Evolutionary conservation across 23 tunicate genomes (phyloP), one percentile per base, ranked within the genome.

Genomic region (Trididemnum miniatum): DNA sequence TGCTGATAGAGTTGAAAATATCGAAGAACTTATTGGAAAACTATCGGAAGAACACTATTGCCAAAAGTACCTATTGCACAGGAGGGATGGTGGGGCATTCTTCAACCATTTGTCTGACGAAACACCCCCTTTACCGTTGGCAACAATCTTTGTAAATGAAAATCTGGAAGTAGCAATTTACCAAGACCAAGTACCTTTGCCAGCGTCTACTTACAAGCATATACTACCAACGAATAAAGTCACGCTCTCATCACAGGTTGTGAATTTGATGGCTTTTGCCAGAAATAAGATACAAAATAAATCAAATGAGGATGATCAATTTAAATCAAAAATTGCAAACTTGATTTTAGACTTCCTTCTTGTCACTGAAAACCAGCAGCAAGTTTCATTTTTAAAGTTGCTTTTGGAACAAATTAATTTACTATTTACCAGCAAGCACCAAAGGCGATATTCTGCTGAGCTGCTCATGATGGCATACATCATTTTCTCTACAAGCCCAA

Each of bases 331-430:
- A 37, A 67, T 67, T 67, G 3, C 20, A 30, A 39, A 73, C 25
- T 73, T 73, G 7, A 73, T 73, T 37, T 5, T 30, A 3, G 38
- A 31, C 37, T 69, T 69, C 31, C 75, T 69, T 30, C n/a, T 69
- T 34, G 26, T 30, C 4, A 20, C 57, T 20, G 29, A 39, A 20
- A 73, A 73, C 38, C 18, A 73, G 30, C 79, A 73, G 12, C 57
- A 37, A 73, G 29, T 38, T 73, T 73, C 59, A 12, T 38, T 73
- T 73, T 73, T 37, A 9, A 73, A 73, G 31, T 73, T 73, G 20
- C 5, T 73, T 73, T 3, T 39, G 30, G 79, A 73, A 24, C 79
- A 73, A 40, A 73, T 73, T 39, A 26, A 40, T n/a, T 39, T 73
- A 34, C 35, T 37, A 2, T 39, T 37, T 39, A 73, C 4, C 4